Evolutionary conservation across 2,888 invertebrate genomes (phyloP).

Genomic region (Andrena dorsata): DNA sequence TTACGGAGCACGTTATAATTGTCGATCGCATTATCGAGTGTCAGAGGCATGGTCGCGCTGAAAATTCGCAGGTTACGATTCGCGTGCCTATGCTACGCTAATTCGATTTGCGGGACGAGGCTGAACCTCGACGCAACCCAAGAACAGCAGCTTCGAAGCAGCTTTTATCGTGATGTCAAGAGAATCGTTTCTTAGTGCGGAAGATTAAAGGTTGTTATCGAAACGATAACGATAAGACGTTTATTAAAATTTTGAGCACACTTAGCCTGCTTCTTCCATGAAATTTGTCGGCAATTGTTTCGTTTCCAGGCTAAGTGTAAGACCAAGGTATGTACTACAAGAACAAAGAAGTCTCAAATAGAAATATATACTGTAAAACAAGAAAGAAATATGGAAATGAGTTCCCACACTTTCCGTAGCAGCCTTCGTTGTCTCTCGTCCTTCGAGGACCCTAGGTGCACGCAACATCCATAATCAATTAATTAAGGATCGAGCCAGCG

Average conservation of each 20-base stretch:
- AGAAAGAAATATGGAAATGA: too few relatives aligned
- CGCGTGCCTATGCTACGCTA: slow-evolving; percentile 28
- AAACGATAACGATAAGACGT: not conserved
- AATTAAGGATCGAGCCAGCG: slow-evolving; percentile 61
- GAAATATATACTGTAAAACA: too few relatives aligned
- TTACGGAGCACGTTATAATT: slow-evolving; percentile 45
- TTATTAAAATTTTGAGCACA: not conserved
- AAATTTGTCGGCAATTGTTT: not conserved
- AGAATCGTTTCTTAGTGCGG: not conserved
- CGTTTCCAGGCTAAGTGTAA: too few relatives aligned
- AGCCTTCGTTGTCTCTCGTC: slow-evolving; percentile 13
- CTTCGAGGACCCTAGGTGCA: slow-evolving; percentile 19
- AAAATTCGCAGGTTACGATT: slow-evolving; percentile 37
- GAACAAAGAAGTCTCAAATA: too few relatives aligned
- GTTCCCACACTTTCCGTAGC: slow-evolving; percentile 7
- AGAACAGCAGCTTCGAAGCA: slow-evolving; percentile 29
- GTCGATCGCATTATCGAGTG: slow-evolving; percentile 56
- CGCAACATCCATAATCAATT: slow-evolving; percentile 58
- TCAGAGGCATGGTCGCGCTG: slow-evolving; percentile 22
- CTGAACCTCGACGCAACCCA: not conserved
- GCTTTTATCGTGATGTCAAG: not conserved
- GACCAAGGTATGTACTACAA: too few relatives aligned
- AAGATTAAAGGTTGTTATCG: not conserved
- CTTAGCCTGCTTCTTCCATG: not conserved
- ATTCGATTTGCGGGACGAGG: slow-evolving; percentile 11